These are phyloP conservation scores for Thunnus thynnus DNA, from an alignment of 2,113 vertebrate genomes.

Conservation along the genomic window DNA sequence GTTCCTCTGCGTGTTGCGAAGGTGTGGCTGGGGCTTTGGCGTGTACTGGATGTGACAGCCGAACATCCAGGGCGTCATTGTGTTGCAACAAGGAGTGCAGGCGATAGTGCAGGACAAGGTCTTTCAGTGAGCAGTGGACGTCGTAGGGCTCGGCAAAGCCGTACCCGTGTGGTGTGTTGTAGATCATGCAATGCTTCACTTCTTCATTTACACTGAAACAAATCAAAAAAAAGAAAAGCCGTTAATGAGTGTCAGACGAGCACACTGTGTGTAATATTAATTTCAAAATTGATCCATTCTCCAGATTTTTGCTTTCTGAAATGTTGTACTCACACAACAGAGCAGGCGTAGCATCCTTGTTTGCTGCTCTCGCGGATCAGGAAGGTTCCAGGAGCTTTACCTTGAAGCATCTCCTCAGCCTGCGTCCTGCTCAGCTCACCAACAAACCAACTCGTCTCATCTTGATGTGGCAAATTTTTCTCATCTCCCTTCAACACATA, in stretches of 20 bases:
- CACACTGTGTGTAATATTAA: neutral
- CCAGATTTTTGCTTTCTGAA: neutral
- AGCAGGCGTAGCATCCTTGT: conserved; percentile 97
- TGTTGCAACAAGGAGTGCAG: conserved; percentile 95
- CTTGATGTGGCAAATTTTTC: conserved; percentile 92
- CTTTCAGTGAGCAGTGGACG: conserved; percentile 93
- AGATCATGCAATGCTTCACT: conserved; percentile 98
- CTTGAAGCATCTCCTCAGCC: conserved; percentile 94
- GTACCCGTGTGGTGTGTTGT: conserved; percentile 93
- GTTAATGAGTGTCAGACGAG: neutral
- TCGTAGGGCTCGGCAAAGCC: conserved; percentile 97
- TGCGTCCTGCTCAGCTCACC: conserved; percentile 93
- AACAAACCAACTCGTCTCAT: conserved; percentile 98
- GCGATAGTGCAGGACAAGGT: conserved; percentile 97
- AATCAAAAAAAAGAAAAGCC: conserved; percentile 12
- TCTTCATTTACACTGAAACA: conserved; percentile 91
- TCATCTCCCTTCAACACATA: conserved; percentile 93
- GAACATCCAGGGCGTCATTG: conserved; percentile 95
- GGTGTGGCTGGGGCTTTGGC: conserved; percentile 87
- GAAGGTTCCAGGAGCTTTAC: conserved; percentile 94
- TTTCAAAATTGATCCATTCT: neutral
- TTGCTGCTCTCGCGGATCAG: conserved; percentile 97
- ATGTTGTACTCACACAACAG: conserved; percentile 93
- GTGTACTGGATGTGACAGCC: conserved; percentile 94
- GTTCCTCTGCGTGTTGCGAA: conserved; percentile 87